A percentile compares a stretch with the other conserved stretches of the same genome.
Evolutionary conservation across 23 tunicate genomes (phyloP).

Genomic region (Halocynthia aurantium): DNA sequence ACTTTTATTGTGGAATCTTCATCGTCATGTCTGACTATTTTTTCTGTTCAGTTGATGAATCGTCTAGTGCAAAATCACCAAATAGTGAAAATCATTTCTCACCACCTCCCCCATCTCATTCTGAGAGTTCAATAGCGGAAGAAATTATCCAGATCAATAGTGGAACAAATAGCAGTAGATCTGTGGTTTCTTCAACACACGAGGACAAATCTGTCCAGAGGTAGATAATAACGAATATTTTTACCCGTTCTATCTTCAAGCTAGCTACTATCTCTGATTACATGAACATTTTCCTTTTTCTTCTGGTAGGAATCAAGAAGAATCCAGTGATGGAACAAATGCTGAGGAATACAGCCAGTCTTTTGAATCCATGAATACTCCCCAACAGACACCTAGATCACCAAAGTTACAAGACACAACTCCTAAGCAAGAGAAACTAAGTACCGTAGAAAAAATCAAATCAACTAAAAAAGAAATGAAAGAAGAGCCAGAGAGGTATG

Average conservation of each 20-base stretch:
- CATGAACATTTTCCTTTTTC: too few relatives aligned
- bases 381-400: conserved; percentile 3
- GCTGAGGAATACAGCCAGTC: conserved; percentile 52
- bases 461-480: background rate
- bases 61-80: conserved; percentile 5
- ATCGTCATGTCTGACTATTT: background rate
- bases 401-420: background rate
- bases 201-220: background rate
- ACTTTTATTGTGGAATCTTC: background rate
- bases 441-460: background rate
- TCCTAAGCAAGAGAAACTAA: too few relatives aligned
- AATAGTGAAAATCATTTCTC: background rate
- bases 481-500: too few relatives aligned
- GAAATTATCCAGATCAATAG: conserved; percentile 9
- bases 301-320: conserved; percentile 3
- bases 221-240: background rate
- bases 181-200: background rate
- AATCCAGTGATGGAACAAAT: conserved; percentile 37
- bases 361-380: conserved; percentile 23
- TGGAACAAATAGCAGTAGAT: conserved; percentile 11
- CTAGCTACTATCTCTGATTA: too few relatives aligned
- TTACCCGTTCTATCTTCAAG: background rate
- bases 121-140: conserved; percentile 47
- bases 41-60: background rate
- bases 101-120: background rate